Percentiles rank a stretch among this genome's conserved stretches.
These are phyloP conservation scores for Bombus superbus DNA, from an alignment of 1,140 invertebrate species.

Conservation along the genomic window DNA sequence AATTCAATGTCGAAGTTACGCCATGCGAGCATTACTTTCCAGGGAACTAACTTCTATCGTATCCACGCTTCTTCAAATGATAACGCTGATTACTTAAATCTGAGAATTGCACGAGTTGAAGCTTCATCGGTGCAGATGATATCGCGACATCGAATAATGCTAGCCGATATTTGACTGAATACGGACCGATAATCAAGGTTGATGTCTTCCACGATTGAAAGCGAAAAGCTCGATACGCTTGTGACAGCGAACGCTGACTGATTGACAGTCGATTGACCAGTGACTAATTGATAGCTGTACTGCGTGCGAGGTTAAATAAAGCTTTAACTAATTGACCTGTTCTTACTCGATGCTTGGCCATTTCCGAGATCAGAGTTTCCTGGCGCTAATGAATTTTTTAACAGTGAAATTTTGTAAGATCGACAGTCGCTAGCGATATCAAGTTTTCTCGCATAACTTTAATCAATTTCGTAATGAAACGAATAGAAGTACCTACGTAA, in stretches of 20 bases:
- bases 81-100: neutral
- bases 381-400: no score
- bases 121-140: constrained; percentile 1
- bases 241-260: neutral
- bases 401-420: no score
- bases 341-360: no score
- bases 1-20: no score
- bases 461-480: neutral
- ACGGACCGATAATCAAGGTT: neutral
- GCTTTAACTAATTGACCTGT: neutral
- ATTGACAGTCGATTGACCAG: neutral
- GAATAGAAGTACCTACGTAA: neutral
- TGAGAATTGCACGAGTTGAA: neutral
- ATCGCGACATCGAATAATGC: neutral
- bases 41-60: neutral
- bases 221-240: neutral
- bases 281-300: no score
- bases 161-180: neutral
- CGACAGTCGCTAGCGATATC: no score
- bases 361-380: no score
- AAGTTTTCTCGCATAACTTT: no score
- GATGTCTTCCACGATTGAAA: neutral
- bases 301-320: neutral
- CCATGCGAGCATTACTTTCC: neutral
- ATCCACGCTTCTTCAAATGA: neutral